phyloP scores from a whole-genome alignment of 2,888 invertebrate species.

The Cryptus viduatorius region DNA sequence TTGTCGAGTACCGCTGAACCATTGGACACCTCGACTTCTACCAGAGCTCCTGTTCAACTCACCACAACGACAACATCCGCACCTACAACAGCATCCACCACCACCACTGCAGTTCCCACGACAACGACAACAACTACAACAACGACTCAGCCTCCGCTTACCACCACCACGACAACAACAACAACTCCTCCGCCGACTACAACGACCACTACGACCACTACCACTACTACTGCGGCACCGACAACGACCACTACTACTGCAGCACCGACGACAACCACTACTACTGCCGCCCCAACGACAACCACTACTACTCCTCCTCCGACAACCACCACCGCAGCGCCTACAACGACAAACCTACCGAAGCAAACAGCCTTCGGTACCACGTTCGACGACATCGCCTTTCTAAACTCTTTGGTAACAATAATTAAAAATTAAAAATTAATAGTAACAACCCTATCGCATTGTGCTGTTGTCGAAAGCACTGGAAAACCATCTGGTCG shows the following conservation, averaged over 20 bases:
- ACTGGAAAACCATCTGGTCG: too few relatives aligned
- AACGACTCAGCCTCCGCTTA: conserved; percentile 66
- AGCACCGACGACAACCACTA: conserved; percentile 54
- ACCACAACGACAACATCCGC: conserved; percentile 57
- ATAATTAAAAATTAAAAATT: not conserved
- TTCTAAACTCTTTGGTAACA: conserved; percentile 87
- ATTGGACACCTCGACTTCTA: conserved; percentile 65
- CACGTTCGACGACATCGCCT: conserved; percentile 86
- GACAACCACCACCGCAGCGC: conserved; percentile 47
- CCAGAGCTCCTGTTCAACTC: conserved; percentile 47
- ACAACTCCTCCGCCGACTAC: conserved; percentile 57
- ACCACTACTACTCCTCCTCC: conserved; percentile 66
- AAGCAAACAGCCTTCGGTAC: conserved; percentile 81
- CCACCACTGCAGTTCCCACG: conserved; percentile 71
- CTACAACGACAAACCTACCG: conserved; percentile 67
- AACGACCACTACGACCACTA: conserved; percentile 70
- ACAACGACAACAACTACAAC: conserved; percentile 68
- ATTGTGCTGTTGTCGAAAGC: too few relatives aligned
- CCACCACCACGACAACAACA: conserved; percentile 65
- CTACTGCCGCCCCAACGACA: conserved; percentile 68
- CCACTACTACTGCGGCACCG: conserved; percentile 64
- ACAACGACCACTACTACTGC: conserved; percentile 66
- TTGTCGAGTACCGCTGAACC: conserved; percentile 65
- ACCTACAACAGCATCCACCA: conserved; percentile 67
- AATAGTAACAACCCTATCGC: not conserved